A percentile compares a stretch with the other conserved stretches of the same genome.
Evolutionary conservation across 1,140 invertebrate genomes (phyloP).

Genomic region (Trachelipus rathkii): DNA sequence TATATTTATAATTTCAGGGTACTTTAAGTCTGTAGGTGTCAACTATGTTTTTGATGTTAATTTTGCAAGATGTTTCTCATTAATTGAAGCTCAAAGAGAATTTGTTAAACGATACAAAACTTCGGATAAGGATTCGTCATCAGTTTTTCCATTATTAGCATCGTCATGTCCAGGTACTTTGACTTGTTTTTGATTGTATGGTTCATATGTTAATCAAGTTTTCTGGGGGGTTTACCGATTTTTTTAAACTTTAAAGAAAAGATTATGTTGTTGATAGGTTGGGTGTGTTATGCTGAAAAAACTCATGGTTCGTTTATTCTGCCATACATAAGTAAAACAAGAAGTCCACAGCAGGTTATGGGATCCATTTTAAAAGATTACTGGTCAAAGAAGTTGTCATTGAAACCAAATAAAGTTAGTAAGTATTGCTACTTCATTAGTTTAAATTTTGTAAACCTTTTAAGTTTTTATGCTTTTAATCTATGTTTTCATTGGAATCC

Average conservation of each 20-base stretch:
- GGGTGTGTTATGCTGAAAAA: slow-evolving; percentile 99
- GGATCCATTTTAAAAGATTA: slow-evolving; percentile 51
- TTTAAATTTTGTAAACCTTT: neutral
- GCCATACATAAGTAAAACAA: slow-evolving; percentile 64
- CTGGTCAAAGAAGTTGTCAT: slow-evolving; percentile 43
- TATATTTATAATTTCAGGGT: slow-evolving; percentile 52
- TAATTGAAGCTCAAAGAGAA: slow-evolving; percentile 81
- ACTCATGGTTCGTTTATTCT: slow-evolving; percentile 89
- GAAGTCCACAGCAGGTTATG: slow-evolving; percentile 61
- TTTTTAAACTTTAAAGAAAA: neutral
- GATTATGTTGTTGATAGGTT: slow-evolving; percentile 51
- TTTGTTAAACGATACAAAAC: slow-evolving; percentile 70
- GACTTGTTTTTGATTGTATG: too few relatives aligned
- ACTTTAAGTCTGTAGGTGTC: slow-evolving; percentile 72
- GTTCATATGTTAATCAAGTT: too few relatives aligned
- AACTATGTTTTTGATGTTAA: slow-evolving; percentile 84
- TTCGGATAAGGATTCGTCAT: slow-evolving; percentile 53
- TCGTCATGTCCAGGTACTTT: slow-evolving; percentile 64
- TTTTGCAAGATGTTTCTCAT: slow-evolving; percentile 77
- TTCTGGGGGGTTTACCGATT: too few relatives aligned
- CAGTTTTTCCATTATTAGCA: slow-evolving; percentile 75
- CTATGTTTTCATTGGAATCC: neutral
- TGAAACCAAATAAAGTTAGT: neutral
- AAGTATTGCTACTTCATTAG: neutral
- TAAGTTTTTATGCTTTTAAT: neutral